These are phyloP conservation scores for Argentina silus DNA, from an alignment of 2,797 vertebrate genomes.

Conservation along the genomic window DNA sequence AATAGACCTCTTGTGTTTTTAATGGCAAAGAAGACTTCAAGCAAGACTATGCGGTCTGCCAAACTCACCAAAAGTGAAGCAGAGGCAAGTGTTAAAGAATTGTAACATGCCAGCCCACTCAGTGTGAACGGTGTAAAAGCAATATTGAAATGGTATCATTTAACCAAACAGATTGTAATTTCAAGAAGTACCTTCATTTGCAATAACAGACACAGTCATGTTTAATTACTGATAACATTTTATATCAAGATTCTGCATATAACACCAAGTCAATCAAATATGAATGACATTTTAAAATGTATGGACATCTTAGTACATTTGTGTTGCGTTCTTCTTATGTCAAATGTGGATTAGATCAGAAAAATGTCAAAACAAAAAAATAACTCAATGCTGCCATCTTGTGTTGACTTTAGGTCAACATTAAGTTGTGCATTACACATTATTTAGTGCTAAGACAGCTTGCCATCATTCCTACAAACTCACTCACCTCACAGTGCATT, in stretches of 20 bases:
- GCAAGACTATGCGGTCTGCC: conserved; percentile 45
- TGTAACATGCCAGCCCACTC: background rate
- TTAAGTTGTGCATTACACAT: too few species aligned
- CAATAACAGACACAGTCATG: background rate
- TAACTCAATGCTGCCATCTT: conserved; percentile 45
- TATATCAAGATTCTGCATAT: background rate
- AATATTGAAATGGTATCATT: too few species aligned
- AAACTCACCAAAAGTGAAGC: conserved; percentile 18
- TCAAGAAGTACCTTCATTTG: background rate
- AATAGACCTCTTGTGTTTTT: conserved; percentile 78
- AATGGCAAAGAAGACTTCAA: conserved; percentile 59
- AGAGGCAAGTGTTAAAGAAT: background rate
- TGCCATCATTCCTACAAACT: too few species aligned
- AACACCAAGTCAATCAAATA: background rate
- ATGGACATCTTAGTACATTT: background rate
- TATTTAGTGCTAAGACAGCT: too few species aligned
- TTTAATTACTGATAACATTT: background rate
- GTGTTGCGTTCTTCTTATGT: conserved; percentile 7
- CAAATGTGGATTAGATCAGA: background rate
- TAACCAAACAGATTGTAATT: background rate
- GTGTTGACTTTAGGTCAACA: conserved; percentile 21
- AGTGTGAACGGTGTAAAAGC: background rate
- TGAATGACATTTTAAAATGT: background rate
- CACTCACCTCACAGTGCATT: too few species aligned
- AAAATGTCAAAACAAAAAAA: background rate